These are phyloP conservation scores for Luscinia luscinia DNA, from an alignment of 2,797 vertebrate species.

Conservation along the genomic window DNA sequence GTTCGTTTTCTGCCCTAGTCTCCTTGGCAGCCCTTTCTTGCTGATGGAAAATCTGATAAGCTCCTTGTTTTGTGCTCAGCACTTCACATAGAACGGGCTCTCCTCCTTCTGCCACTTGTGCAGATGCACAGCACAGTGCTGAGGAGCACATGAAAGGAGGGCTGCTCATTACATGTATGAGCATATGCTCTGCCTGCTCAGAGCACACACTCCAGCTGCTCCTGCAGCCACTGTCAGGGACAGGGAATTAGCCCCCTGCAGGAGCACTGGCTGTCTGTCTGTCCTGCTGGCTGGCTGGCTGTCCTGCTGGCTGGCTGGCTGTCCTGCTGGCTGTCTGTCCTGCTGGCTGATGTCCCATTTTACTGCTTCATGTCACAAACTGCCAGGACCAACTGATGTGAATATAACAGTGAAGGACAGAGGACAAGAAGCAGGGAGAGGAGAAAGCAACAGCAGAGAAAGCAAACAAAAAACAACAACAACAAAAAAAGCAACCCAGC, in stretches of 20 bases:
- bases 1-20: slow-evolving; percentile 34
- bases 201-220: slow-evolving; percentile 56
- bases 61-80: slow-evolving; percentile 47
- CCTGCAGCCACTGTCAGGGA: slow-evolving; percentile 17
- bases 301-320: too few species aligned
- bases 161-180: slow-evolving; percentile 35
- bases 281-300: background rate
- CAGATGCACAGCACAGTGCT: slow-evolving; percentile 43
- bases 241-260: slow-evolving; percentile 40
- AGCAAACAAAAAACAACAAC: background rate
- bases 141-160: slow-evolving; percentile 27
- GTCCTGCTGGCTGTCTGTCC: background rate
- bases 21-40: slow-evolving; percentile 45
- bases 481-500: background rate
- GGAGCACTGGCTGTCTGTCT: slow-evolving; percentile 21
- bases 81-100: slow-evolving; percentile 22
- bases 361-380: background rate
- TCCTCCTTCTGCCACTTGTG: slow-evolving; percentile 57
- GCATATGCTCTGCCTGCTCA: slow-evolving; percentile 68
- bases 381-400: background rate
- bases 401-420: background rate
- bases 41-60: slow-evolving; percentile 49
- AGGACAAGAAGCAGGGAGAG: background rate
- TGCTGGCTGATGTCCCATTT: background rate
- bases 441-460: background rate